A percentile compares a stretch with the other conserved stretches of the same genome.
These are phyloP conservation scores for Lasioglossum figueresi DNA, from an alignment of 2,888 invertebrate genomes.

Conservation along the genomic window DNA sequence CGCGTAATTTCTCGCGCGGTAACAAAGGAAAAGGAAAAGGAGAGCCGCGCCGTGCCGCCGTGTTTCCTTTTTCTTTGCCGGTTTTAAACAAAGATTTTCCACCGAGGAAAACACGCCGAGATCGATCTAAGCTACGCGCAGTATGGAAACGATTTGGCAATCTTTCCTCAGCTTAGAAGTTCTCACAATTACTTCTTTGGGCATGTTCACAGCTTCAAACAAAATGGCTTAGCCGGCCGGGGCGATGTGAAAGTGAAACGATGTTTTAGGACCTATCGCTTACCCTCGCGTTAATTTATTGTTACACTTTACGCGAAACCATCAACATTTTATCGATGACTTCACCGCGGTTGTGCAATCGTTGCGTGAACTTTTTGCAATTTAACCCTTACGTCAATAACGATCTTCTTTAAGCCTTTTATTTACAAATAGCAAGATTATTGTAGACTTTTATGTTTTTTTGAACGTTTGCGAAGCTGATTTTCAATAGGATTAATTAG, in stretches of 20 bases:
- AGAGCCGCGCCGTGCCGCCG: slow-evolving; percentile 12
- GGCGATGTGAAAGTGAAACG: neutral
- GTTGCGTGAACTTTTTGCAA: neutral
- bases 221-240: neutral
- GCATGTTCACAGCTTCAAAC: slow-evolving; percentile 21
- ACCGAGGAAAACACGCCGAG: slow-evolving; percentile 31
- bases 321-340: neutral
- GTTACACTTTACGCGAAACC: neutral
- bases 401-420: neutral
- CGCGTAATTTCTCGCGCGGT: slow-evolving; percentile 61
- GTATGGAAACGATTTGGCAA: slow-evolving; percentile 49
- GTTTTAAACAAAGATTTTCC: slow-evolving; percentile 45
- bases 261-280: neutral
- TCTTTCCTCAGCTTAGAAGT: slow-evolving; percentile 21
- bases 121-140: slow-evolving; percentile 33
- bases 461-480: neutral
- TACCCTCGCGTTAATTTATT: neutral
- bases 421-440: neutral
- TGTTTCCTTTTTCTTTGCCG: slow-evolving; percentile 47
- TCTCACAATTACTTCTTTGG: neutral
- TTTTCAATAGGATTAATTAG: neutral
- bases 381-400: neutral
- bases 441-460: neutral
- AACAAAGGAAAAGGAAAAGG: slow-evolving; percentile 66
- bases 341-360: neutral